phyloP scores from a whole-genome alignment of 2,888 invertebrate genomes.

The Ryuthela nishihirai region DNA sequence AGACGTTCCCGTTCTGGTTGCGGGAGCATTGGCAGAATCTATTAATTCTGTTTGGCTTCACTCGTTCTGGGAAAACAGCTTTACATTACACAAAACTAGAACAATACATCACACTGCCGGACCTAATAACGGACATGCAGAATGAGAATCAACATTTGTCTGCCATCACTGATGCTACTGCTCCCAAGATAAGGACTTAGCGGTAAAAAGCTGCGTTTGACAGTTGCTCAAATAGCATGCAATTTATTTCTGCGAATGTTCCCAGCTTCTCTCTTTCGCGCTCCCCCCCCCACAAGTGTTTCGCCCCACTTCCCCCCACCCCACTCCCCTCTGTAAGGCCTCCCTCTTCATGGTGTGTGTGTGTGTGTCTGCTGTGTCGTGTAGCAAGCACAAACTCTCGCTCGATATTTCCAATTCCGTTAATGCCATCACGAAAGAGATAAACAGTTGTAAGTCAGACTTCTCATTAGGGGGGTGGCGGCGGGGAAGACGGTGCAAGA shows the following conservation, averaged over 20 bases:
- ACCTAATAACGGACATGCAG: constrained; percentile 35
- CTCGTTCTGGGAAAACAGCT: no score
- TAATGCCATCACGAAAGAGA: constrained; percentile 38
- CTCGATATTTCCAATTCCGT: constrained; percentile 38
- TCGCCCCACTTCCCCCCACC: background rate
- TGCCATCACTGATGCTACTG: no score
- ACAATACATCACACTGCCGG: no score
- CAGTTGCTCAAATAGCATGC: constrained; percentile 37
- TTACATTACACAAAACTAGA: no score
- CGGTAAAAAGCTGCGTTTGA: constrained; percentile 38
- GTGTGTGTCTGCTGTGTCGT: background rate
- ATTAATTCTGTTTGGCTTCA: no score
- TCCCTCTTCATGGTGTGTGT: no score
- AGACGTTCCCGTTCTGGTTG: no score
- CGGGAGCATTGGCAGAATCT: no score
- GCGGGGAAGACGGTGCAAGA: no score
- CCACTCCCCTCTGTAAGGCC: background rate
- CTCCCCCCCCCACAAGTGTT: background rate
- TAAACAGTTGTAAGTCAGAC: constrained; percentile 37
- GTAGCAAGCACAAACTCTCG: no score
- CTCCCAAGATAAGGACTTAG: constrained; percentile 35
- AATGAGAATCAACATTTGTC: constrained; percentile 38
- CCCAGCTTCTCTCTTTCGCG: constrained; percentile 9
- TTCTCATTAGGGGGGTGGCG: constrained; percentile 33
- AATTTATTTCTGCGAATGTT: constrained; percentile 32